Base-by-base conservation (phyloP, 2,113 vertebrate species). In the Psittacula cyanocephala region DNA sequence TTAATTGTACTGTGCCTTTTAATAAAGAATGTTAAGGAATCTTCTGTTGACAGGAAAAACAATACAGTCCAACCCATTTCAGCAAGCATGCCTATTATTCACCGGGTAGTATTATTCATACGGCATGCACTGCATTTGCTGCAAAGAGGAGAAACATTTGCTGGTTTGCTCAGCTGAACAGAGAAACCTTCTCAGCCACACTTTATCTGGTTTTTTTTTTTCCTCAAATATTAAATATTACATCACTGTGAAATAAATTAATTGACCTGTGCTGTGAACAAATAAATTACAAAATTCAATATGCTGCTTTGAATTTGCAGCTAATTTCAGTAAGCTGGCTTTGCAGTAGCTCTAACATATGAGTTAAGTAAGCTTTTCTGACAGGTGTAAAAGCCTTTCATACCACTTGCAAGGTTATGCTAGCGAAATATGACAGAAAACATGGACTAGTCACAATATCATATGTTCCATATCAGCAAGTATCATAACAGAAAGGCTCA, bases 161-260 rank as follows among this genome's bases (percentile, higher is more conserved):
- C 91, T 94, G 94, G 94, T 95, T 97, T 94, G 91, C 91, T 94
- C 72, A 97, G 72, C 91, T 70, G 95, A 95, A 94, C 91, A 96
- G 69, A 92, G 80, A 91, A 70, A 68, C 71, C 85, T 95, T 89
- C 81, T 90, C 81, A 93, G 86, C 29, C 67, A 77, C 86, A 63
- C 82, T 96, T 94, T 96, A 96, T 95, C 92, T 95, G 70, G n/a
- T n/a, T n/a, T n/a, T 96, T 94, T 95, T 94, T 92, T 96, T 91
- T 93, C n/a, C 57, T 24, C 91, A 91, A 92, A 93, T 95, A 96
- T 94, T 96, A 97, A 98, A 83, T 96, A 97, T 97, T 95, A 95
- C 72, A 83, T 98, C 93, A 87, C 86, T 81, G 60, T 81, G 87
- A 98, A 97, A 98, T 95, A 98, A 96, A 98, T 97, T 97, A 97